Evolutionary conservation across 64 coral and sea anemone genomes (phyloP).

Genomic region (Dendrophyllia cribrosa): DNA sequence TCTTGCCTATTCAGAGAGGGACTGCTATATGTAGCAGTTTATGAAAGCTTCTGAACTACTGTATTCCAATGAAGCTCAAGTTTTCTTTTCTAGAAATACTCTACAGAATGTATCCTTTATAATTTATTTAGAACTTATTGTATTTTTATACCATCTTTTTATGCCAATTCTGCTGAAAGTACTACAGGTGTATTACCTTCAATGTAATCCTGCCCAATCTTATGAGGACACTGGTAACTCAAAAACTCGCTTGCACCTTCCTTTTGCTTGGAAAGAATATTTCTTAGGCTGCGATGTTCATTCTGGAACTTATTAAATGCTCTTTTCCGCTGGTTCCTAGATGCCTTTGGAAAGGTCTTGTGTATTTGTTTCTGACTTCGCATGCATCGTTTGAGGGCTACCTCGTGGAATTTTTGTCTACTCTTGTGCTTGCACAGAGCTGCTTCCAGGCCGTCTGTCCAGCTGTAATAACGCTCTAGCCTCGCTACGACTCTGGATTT

Average conservation of each 20-base stretch:
- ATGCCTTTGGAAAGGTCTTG: slow-evolving; percentile 68
- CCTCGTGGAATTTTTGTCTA: slow-evolving; percentile 74
- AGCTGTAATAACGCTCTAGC: slow-evolving; percentile 67
- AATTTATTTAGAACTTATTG: no score
- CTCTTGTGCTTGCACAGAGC: slow-evolving; percentile 75
- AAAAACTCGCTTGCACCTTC: slow-evolving; percentile 66
- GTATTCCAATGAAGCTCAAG: no score
- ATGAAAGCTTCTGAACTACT: no score
- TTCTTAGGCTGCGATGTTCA: slow-evolving; percentile 61
- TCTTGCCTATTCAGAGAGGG: no score
- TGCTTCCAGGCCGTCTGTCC: slow-evolving; percentile 77
- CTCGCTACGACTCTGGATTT: background rate
- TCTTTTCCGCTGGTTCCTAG: slow-evolving; percentile 66
- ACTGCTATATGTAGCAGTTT: no score
- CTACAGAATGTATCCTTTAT: no score
- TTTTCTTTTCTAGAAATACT: no score
- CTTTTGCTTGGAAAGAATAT: slow-evolving; percentile 78
- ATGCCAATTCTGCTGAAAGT: background rate
- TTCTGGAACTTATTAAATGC: slow-evolving; percentile 83
- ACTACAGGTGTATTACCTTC: slow-evolving; percentile 43
- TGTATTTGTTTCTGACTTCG: slow-evolving; percentile 79
- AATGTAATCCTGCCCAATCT: slow-evolving; percentile 91
- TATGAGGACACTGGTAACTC: slow-evolving; percentile 69
- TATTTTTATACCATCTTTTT: no score
- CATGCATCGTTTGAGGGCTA: slow-evolving; percentile 77